Evolutionary conservation across 2,888 invertebrate species (phyloP), one percentile per base, ranked within the genome.

Genomic region (Sycophila texana): DNA sequence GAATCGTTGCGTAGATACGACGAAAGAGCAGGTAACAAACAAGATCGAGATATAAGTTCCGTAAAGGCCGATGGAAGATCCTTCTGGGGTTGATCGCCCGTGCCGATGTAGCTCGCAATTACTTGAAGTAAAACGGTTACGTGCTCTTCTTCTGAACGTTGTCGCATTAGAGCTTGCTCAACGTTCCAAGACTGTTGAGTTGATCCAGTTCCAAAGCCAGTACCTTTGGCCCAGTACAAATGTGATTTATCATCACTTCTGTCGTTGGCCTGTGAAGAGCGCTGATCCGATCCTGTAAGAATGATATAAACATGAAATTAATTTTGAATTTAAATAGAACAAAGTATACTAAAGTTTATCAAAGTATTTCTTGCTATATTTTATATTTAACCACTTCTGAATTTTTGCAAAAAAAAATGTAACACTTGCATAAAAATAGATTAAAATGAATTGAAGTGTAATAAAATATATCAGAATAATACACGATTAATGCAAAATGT

Each of bases 141-240:
- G 89, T 98, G 97, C 87, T 98, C 97, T 89, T 99, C 98, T 91
- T 98, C 98, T 80, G 96, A 96, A 81, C 95, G 94, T 89, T 98
- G 98, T 14, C 97, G 92, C 82, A 96, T 91, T 71, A 98, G 91
- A n/a, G 98, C 97, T 88, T 97, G 97, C 88, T 98, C 98, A 55
- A 98, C 97, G 91, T 98, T 98, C 98, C 98, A 99, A 65, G 97
- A 97, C 89, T 98, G 98, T 83, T 96, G 96, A 14, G 97, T 98
- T 26, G 97, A 97, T 30, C 98, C 98, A 0, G 98, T 98, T 68
- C 98, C 98, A 91, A 98, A 98, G 1, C 98, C 98, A 2, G 98
- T 98, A 61, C 98, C 98, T 90, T 98, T 98, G 0, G 98, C 98
- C 98, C 98, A 98, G 91, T 98, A 97, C 83, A 95, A 91, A 87